Conservation (phyloP, 2,888 invertebrate genomes). For the Dinocampus coccinellae region DNA sequence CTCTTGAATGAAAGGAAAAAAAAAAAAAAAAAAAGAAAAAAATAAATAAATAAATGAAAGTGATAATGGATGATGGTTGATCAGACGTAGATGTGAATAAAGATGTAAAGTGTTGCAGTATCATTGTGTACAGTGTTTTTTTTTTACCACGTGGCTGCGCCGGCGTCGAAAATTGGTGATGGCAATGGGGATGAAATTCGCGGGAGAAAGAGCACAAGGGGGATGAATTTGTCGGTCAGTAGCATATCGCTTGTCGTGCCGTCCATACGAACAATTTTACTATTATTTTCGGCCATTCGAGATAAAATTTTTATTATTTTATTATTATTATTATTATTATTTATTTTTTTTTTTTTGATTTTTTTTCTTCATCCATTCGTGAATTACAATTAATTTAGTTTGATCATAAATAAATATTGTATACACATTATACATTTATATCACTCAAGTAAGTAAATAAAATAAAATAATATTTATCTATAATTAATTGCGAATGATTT, state of each 20-base stretch:
- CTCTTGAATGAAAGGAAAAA: not conserved
- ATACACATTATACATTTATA: no score
- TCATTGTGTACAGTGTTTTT: slow-evolving; percentile 49
- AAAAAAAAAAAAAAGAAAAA: no score
- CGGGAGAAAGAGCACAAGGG: slow-evolving; percentile 40
- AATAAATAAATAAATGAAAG: no score
- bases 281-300: not conserved
- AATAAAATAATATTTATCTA: no score
- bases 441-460: no score
- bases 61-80: not conserved
- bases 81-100: not conserved
- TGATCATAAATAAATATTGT: no score
- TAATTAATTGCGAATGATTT: not conserved
- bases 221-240: slow-evolving; percentile 56
- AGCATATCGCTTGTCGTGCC: slow-evolving; percentile 61
- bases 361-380: not conserved
- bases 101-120: not conserved
- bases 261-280: slow-evolving; percentile 42
- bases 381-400: no score
- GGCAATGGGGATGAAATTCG: slow-evolving; percentile 40
- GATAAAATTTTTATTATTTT: no score
- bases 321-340: no score
- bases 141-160: slow-evolving; percentile 63
- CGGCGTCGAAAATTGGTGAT: slow-evolving; percentile 55
- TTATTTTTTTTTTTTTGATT: no score